phyloP scores from a whole-genome alignment of 2,888 invertebrate species.

The Schizaphis graminum region DNA sequence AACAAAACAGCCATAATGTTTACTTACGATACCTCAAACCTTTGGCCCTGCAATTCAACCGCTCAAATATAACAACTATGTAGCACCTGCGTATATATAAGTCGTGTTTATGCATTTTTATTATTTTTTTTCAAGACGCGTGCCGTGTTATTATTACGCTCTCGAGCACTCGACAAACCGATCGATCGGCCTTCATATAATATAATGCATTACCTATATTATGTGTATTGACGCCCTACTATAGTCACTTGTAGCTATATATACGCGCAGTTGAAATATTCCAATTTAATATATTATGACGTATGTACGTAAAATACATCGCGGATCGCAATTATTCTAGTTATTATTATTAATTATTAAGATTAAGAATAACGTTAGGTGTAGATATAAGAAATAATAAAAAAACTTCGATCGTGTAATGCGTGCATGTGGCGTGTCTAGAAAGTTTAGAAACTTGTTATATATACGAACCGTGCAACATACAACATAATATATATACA shows the following conservation, averaged over 20 bases:
- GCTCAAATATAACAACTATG: not conserved
- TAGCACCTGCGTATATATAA: not conserved
- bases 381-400: not conserved
- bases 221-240: not conserved
- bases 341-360: not conserved
- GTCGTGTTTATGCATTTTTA: not conserved
- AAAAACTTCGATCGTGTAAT: not conserved
- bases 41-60: too few species aligned
- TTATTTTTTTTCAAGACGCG: not conserved
- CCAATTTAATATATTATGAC: not conserved
- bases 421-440: not conserved
- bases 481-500: not conserved
- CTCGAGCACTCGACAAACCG: not conserved
- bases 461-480: not conserved
- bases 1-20: not conserved
- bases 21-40: not conserved
- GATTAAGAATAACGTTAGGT: not conserved
- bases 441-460: conserved; percentile 10
- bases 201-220: not conserved
- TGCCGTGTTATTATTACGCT: not conserved
- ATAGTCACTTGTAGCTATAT: not conserved
- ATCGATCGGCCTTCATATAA: not conserved
- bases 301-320: not conserved
- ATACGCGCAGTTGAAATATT: not conserved
- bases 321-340: not conserved